Percentiles rank a stretch among this genome's conserved stretches.
phyloP scores from a whole-genome alignment of 2,797 vertebrate genomes.

The Toxotes lorentzi region DNA sequence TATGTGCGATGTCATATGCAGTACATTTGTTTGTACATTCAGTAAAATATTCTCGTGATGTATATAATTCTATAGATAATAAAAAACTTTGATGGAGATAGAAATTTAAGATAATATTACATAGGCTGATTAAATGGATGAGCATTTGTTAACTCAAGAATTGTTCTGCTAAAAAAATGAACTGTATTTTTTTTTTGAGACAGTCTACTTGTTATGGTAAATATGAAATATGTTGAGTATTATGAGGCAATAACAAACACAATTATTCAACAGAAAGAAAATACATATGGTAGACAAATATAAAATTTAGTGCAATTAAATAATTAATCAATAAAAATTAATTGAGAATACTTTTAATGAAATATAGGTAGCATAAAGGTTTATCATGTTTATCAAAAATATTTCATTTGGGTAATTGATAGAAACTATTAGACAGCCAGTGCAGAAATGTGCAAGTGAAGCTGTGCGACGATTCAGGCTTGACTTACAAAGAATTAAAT shows the following conservation, averaged over 20 bases:
- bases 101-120: neutral
- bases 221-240: neutral
- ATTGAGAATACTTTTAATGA: neutral
- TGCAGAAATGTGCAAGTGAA: neutral
- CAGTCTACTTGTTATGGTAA: neutral
- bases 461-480: neutral
- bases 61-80: conserved; percentile 3
- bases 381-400: neutral
- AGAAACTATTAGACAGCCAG: neutral
- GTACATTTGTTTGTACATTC: neutral
- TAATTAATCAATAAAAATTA: neutral
- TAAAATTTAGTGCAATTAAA: neutral
- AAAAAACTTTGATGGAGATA: neutral
- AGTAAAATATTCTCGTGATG: neutral
- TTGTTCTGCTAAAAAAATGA: neutral
- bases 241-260: neutral
- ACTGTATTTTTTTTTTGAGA: neutral
- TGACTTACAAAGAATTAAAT: neutral
- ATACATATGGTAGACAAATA: neutral
- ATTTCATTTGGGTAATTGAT: neutral
- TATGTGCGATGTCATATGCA: conserved; percentile 4
- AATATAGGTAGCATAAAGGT: neutral
- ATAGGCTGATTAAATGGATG: too few species aligned
- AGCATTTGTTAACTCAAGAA: neutral
- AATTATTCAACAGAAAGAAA: neutral